Conservation (phyloP, 2,113 vertebrate species). For the Ariopsis seemanni region DNA sequence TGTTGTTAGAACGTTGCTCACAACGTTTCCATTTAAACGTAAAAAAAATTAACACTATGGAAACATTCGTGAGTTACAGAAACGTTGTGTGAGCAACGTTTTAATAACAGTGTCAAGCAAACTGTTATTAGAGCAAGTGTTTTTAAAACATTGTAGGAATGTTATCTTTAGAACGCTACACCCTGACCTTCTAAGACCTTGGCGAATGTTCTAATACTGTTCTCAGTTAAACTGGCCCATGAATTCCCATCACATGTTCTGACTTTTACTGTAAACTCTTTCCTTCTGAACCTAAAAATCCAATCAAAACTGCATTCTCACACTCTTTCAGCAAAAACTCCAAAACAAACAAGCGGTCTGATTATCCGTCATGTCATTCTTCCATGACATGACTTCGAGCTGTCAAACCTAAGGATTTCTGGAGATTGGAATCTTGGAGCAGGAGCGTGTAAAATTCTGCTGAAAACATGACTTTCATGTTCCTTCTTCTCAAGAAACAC, state of each 20-base stretch:
- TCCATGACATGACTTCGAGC: not conserved
- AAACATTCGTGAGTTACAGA: not conserved
- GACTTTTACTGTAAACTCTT: not conserved
- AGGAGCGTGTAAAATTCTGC: not conserved
- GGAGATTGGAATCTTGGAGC: not conserved
- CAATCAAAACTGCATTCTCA: not conserved
- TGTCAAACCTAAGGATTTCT: slow-evolving; percentile 19
- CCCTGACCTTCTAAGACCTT: not conserved
- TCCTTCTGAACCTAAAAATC: not conserved
- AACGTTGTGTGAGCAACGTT: not conserved
- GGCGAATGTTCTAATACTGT: not conserved
- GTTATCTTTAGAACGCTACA: not conserved
- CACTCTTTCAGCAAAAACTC: not conserved
- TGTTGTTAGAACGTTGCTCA: not conserved
- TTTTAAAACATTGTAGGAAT: not conserved
- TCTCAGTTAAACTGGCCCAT: not conserved
- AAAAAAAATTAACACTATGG: not conserved
- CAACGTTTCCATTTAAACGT: not conserved
- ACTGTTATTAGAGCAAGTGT: not conserved
- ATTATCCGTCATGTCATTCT: not conserved
- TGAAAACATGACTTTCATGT: not conserved
- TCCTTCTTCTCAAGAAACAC: not conserved
- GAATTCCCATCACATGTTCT: not conserved
- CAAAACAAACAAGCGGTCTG: not conserved
- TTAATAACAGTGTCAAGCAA: not conserved